Base-by-base conservation (phyloP, 2,888 invertebrate species). In the Tromatobia lineatoria region DNA sequence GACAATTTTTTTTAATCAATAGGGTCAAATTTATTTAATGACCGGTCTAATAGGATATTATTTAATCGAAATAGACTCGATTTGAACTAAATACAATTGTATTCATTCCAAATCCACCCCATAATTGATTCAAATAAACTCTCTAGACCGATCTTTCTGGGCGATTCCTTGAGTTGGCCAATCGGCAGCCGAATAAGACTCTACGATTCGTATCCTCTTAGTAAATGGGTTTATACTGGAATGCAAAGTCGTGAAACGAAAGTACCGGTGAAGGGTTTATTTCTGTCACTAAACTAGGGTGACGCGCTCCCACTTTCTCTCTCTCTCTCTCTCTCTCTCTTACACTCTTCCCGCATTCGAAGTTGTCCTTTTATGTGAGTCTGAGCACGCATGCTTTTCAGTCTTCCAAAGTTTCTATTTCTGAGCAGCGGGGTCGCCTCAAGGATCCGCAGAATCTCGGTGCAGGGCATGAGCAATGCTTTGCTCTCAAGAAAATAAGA, bases 231-330 rank as follows among this genome's bases (percentile, higher is more conserved):
- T 69, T 15, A 13, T 11, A 11, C 13, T 15, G 64, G 34, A 79
- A 79, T 45, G 57, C 38, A 74, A 71, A 79, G 64, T 79, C 57
- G n/a, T 64, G 59, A 80, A 80, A 59, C 71, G 1, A 38, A 34
- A 34, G 69, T 54, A 61, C 76, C 42, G 86, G 83, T 83, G 74
- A 87, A 85, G 88, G 84, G 86, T 88, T 88, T 89, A 89, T 88
- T 89, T 89, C 82, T 23, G 89, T 88, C 89, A 57, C 66, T 66
- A 81, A 61, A 45, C 75, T 59, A 77, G 52, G 75, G 78, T 18
- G 69, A 61, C 61, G 45, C 64, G 57, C 64, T 52, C 52, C 20
- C 50, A 42, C 69, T 25, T 59, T 73, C 54, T 42, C 15, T 25
- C 10, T 71, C 50, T 47, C 69, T 25, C 54, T 73, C 50, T 47